Evolutionary conservation across 1,140 invertebrate genomes (phyloP).

Genomic region (Hyles vespertilio): DNA sequence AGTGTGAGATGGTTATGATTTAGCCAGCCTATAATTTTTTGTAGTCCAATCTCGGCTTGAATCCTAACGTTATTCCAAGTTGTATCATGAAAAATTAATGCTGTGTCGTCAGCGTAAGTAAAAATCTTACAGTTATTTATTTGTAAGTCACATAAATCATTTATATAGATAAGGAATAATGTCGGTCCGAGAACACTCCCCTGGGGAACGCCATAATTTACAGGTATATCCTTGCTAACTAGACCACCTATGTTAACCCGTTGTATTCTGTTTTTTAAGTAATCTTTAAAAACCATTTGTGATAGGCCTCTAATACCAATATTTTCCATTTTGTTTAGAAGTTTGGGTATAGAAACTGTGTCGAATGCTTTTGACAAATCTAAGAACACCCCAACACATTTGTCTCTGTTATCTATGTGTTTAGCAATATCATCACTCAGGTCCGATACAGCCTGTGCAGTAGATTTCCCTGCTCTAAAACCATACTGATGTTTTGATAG

Average conservation of each 20-base stretch:
- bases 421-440: not conserved
- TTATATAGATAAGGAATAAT: constrained; percentile 13
- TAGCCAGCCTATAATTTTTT: not conserved
- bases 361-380: constrained; percentile 18
- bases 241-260: constrained; percentile 4
- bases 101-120: constrained; percentile 15
- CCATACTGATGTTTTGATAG: not conserved
- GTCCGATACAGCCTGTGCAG: not conserved
- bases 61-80: not conserved
- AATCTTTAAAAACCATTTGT: constrained; percentile 4
- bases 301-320: constrained; percentile 8
- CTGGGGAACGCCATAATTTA: constrained; percentile 7
- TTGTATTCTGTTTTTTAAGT: constrained; percentile 3
- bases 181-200: constrained; percentile 14
- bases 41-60: not conserved
- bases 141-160: constrained; percentile 6
- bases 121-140: constrained; percentile 12
- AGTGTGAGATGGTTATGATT: not conserved
- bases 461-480: constrained; percentile 7
- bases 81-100: constrained; percentile 9
- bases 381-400: constrained; percentile 10
- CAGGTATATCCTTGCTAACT: not conserved
- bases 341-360: constrained; percentile 10
- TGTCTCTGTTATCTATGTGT: not conserved
- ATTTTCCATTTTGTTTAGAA: constrained; percentile 7